Evolutionary conservation across 2,888 invertebrate species (phyloP).

Genomic region (Iphiclides podalirius): DNA sequence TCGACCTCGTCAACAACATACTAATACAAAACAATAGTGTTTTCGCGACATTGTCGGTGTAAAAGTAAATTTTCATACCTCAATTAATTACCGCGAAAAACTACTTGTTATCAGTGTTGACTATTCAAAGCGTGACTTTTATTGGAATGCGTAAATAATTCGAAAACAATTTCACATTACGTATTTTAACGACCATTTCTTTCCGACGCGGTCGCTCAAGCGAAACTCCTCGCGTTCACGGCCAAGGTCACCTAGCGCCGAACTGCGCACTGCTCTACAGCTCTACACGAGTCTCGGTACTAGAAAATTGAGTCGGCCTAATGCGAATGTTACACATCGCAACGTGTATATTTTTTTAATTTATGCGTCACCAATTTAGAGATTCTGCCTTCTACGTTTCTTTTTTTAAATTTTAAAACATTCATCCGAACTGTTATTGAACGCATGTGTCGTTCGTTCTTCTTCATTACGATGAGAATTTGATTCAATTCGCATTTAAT

Average conservation of each 20-base stretch:
- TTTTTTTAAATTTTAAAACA: too few species aligned
- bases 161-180: slow-evolving; percentile 61
- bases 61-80: too few species aligned
- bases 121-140: neutral
- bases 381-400: too few species aligned
- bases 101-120: neutral
- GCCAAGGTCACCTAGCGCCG: slow-evolving; percentile 75
- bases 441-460: too few species aligned
- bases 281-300: slow-evolving; percentile 20
- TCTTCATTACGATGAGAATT: too few species aligned
- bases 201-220: slow-evolving; percentile 68
- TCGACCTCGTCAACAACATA: too few species aligned
- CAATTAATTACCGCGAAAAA: neutral
- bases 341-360: neutral
- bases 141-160: slow-evolving; percentile 54
- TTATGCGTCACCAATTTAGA: too few species aligned
- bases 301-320: slow-evolving; percentile 3
- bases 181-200: slow-evolving; percentile 53
- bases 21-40: too few species aligned
- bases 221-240: slow-evolving; percentile 74
- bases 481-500: too few species aligned
- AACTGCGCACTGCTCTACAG: slow-evolving; percentile 60
- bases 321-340: neutral
- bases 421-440: too few species aligned
- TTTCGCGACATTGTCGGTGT: too few species aligned